These are phyloP conservation scores for Ochotona princeps DNA, from an alignment of 2,113 vertebrate species.

Conservation along the genomic window DNA sequence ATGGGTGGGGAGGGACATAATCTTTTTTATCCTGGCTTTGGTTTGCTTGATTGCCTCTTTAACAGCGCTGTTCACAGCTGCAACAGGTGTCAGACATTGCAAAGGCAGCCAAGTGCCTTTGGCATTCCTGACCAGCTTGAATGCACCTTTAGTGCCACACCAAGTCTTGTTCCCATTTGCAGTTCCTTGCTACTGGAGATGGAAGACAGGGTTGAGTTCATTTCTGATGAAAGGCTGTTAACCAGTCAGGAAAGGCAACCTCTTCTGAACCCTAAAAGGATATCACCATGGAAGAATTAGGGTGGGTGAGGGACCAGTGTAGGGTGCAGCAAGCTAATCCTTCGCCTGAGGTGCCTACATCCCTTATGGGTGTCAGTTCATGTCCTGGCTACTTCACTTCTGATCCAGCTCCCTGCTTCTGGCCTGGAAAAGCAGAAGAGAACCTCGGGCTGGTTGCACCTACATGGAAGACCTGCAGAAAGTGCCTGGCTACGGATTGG, in stretches of 20 bases:
- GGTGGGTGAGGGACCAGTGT: neutral
- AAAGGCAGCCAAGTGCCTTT: neutral
- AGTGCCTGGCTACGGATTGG: no score
- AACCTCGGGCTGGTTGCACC: no score
- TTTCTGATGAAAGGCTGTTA: constrained; percentile 4
- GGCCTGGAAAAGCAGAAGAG: no score
- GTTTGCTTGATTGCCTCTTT: constrained; percentile 58
- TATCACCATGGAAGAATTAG: neutral
- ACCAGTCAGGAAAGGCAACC: neutral
- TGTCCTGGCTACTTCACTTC: no score
- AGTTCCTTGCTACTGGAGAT: neutral
- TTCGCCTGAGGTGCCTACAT: no score
- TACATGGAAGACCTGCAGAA: no score
- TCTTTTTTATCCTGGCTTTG: constrained; percentile 48
- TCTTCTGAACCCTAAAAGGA: neutral
- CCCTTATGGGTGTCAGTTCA: no score
- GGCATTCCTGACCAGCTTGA: neutral
- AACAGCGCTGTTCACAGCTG: neutral
- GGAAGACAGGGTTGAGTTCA: neutral
- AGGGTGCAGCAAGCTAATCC: no score
- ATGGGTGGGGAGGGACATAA: constrained; percentile 15
- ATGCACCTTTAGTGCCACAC: neutral
- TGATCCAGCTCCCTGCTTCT: no score
- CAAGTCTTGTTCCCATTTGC: neutral
- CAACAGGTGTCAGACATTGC: constrained; percentile 37